These are phyloP conservation scores for Tragopan temminckii DNA, from an alignment of 2,797 vertebrate genomes.

Conservation along the genomic window DNA sequence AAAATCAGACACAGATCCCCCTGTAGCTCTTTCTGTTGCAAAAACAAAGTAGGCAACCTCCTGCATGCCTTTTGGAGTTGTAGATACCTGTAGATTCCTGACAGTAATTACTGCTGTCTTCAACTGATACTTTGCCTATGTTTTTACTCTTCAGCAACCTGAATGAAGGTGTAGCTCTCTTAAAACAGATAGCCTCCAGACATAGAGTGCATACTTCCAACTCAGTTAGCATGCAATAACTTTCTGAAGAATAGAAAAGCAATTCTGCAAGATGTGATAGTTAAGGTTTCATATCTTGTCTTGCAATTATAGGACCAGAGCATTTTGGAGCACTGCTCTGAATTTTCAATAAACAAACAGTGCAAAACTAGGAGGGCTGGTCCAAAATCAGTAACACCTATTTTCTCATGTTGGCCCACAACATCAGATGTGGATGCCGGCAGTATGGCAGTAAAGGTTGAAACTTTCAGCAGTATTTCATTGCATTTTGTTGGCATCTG, in stretches of 20 bases:
- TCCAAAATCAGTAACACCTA: not conserved
- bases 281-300: accelerated
- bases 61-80: not conserved
- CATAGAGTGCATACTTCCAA: not conserved
- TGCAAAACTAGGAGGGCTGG: too few relatives aligned
- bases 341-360: not conserved
- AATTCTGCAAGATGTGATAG: accelerated
- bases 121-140: not conserved
- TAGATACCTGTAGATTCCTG: not conserved
- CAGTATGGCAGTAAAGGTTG: too few relatives aligned
- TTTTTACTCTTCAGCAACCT: not conserved
- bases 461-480: too few relatives aligned
- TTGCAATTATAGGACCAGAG: not conserved
- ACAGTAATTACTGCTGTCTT: not conserved
- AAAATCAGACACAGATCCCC: not conserved
- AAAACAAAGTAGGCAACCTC: not conserved
- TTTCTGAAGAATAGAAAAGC: not conserved
- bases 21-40: not conserved
- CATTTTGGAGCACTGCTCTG: not conserved
- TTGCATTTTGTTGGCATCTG: too few relatives aligned
- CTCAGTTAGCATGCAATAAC: not conserved
- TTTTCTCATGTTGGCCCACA: too few relatives aligned
- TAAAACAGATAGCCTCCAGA: not conserved
- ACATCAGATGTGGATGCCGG: too few relatives aligned
- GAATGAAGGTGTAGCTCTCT: not conserved